Percentiles rank a stretch among this genome's conserved stretches.
phyloP scores from a whole-genome alignment of 2,113 vertebrate species.

The Pogona vitticeps region DNA sequence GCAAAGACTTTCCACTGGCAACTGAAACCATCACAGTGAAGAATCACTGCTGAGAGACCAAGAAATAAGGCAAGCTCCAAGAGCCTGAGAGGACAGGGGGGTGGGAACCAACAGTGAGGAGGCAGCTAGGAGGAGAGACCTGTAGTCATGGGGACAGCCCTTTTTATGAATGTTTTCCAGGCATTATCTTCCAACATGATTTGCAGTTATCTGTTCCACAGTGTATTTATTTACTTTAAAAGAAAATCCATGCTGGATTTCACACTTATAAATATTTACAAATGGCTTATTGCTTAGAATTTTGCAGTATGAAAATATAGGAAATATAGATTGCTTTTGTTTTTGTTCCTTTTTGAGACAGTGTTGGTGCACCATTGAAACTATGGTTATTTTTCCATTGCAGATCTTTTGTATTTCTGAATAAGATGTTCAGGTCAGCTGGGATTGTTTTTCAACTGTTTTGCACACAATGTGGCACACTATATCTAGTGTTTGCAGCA shows the following conservation, averaged over 20 bases:
- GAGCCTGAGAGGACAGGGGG: conserved; percentile 52
- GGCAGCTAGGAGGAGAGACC: conserved; percentile 67
- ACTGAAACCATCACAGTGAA: conserved; percentile 22
- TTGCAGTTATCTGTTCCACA: conserved; percentile 52
- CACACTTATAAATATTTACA: conserved; percentile 50
- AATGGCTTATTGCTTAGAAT: conserved; percentile 49
- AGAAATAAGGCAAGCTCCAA: conserved; percentile 61
- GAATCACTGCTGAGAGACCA: conserved; percentile 42
- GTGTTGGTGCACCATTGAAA: conserved; percentile 31
- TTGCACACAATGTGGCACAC: neutral
- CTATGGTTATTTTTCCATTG: neutral
- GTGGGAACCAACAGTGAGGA: conserved; percentile 38
- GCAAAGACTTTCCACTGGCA: conserved; percentile 27
- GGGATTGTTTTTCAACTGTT: neutral
- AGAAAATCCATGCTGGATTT: conserved; percentile 51
- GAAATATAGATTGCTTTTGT: conserved; percentile 19
- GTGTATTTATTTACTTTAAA: conserved; percentile 49
- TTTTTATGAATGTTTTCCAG: conserved; percentile 44
- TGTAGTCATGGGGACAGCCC: conserved; percentile 63
- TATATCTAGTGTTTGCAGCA: neutral
- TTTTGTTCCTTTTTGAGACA: conserved; percentile 17
- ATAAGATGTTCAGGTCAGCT: neutral
- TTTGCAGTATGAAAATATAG: conserved; percentile 20
- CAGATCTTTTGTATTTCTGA: conserved; percentile 16
- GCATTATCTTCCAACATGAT: conserved; percentile 52